These are phyloP conservation scores for Ia io DNA, from an alignment of 2,113 vertebrate genomes.

Conservation along the genomic window DNA sequence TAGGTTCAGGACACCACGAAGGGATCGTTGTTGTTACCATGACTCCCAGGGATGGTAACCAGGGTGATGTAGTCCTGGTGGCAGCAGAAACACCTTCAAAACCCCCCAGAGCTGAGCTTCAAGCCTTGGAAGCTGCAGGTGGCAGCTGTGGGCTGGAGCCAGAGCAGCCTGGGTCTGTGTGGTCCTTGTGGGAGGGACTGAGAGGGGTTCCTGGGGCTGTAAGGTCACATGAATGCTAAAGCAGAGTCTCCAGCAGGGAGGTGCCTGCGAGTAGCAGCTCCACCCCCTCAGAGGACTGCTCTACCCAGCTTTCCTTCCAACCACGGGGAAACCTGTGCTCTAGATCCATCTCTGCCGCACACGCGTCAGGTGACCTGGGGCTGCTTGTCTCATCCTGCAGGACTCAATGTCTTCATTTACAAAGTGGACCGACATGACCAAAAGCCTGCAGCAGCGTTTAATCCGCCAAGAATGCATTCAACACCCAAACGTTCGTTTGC, in stretches of 20 bases:
- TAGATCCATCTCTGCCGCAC: neutral
- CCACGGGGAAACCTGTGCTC: neutral
- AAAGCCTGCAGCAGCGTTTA: neutral
- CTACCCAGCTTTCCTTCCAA: neutral
- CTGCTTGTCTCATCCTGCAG: neutral
- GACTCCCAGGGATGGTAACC: neutral
- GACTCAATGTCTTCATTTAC: neutral
- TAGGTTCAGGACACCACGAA: neutral
- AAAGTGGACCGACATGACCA: neutral
- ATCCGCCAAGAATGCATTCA: no score
- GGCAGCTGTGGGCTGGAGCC: neutral
- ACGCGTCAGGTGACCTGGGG: rapidly evolving
- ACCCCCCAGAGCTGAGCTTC: neutral
- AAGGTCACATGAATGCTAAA: neutral
- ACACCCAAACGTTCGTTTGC: neutral
- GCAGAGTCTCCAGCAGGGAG: neutral
- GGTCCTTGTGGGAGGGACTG: neutral
- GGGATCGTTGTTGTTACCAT: neutral
- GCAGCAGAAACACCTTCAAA: neutral
- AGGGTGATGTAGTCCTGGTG: neutral
- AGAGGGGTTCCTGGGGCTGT: neutral
- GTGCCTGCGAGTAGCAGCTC: neutral
- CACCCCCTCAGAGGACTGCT: neutral
- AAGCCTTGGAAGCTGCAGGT: neutral
- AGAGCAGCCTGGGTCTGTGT: neutral